A percentile compares a stretch with the other conserved stretches of the same genome.
Conservation (phyloP, 2,888 invertebrate species). For the Caradrina kadenii region DNA sequence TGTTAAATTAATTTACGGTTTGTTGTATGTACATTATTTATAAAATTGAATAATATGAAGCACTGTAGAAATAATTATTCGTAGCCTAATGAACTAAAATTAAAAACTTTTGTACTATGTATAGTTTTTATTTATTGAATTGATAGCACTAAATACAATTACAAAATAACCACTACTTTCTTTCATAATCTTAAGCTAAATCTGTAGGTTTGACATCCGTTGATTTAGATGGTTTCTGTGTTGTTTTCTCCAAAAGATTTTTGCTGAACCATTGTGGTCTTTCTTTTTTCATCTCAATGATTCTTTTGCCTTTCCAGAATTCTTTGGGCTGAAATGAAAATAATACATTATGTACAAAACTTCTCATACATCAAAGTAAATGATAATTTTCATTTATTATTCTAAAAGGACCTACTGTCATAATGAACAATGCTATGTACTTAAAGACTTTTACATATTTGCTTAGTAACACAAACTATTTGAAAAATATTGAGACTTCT, state of each 20-base stretch:
- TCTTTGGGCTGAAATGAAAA: constrained; percentile 87
- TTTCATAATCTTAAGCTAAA: constrained; percentile 88
- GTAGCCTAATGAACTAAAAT: constrained; percentile 16
- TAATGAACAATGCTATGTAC: too few species aligned
- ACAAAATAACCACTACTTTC: constrained; percentile 17
- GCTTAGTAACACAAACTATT: too few species aligned
- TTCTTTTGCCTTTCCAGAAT: constrained; percentile 93
- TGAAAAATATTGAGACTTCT: too few species aligned
- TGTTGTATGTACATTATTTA: neutral
- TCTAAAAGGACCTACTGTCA: too few species aligned
- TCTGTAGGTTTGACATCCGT: constrained; percentile 94
- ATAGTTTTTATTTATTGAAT: constrained; percentile 29
- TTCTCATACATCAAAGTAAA: neutral
- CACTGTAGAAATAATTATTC: constrained; percentile 11
- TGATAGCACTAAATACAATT: constrained; percentile 39
- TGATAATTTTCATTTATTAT: neutral
- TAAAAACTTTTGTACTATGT: constrained; percentile 15
- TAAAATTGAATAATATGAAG: constrained; percentile 5
- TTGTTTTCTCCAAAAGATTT: constrained; percentile 95
- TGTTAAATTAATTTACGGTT: neutral
- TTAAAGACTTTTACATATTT: too few species aligned
- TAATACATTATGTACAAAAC: neutral
- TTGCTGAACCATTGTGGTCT: constrained; percentile 97
- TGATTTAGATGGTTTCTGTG: constrained; percentile 92
- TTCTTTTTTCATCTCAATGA: constrained; percentile 96